A percentile compares a stretch with the other conserved stretches of the same genome.
Evolutionary conservation across 1,140 invertebrate genomes (phyloP).

Genomic region (Philopotamus ludificatus): DNA sequence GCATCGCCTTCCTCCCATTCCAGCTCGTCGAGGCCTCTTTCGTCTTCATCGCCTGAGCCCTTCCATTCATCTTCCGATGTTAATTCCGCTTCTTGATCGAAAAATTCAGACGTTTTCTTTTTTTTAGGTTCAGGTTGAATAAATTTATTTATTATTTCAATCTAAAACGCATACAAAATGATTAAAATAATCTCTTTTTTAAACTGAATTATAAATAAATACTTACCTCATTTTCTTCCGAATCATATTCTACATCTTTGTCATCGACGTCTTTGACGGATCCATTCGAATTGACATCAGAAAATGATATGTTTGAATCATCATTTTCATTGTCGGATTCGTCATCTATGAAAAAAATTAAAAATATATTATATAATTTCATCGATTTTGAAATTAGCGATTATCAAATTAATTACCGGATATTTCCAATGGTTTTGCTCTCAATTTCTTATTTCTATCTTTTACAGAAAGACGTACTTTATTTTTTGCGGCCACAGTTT

Average conservation of each 20-base stretch:
- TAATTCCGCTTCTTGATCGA: constrained; percentile 83
- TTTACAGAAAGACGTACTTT: constrained; percentile 33
- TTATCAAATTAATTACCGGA: constrained; percentile 26
- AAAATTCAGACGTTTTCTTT: constrained; percentile 63
- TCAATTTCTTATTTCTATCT: constrained; percentile 29
- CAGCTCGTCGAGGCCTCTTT: constrained; percentile 68
- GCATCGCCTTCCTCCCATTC: constrained; percentile 74
- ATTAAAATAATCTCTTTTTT: too few relatives aligned
- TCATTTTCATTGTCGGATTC: constrained; percentile 43
- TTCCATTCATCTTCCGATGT: constrained; percentile 74
- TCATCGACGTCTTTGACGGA: constrained; percentile 45
- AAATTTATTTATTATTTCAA: constrained; percentile 46
- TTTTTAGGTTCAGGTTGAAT: constrained; percentile 49
- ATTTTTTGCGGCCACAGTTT: constrained; percentile 12
- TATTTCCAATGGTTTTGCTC: constrained; percentile 28
- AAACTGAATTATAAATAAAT: too few relatives aligned
- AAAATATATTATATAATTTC: constrained; percentile 10
- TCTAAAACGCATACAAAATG: too few relatives aligned
- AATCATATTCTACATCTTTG: constrained; percentile 66
- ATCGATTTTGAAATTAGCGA: not conserved
- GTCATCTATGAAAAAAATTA: constrained; percentile 47
- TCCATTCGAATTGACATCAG: not conserved
- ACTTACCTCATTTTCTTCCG: constrained; percentile 73
- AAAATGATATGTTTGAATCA: not conserved
- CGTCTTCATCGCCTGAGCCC: constrained; percentile 76